Base-by-base conservation (phyloP, 64 coral and sea anemone species). In the Actinia tenebrosa region DNA sequence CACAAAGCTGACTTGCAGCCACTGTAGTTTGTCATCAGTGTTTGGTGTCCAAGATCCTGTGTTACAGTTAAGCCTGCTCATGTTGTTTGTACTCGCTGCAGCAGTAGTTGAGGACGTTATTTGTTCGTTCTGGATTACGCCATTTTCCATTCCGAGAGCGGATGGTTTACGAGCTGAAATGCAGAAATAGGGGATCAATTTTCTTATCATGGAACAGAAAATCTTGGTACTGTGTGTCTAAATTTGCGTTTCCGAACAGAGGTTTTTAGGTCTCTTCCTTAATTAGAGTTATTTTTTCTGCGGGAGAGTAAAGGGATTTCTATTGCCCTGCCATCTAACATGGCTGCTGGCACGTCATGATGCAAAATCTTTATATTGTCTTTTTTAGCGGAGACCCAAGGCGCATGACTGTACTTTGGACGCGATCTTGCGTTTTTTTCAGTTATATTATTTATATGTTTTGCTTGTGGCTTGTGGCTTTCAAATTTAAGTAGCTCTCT, bases 121-220 rank as follows among this genome's bases (percentile, higher is more conserved):
- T 53, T 83, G 43, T 1, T 60, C 63, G 4, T 86, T 58, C 25
- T 37, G 53, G 2, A 94, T 85, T 44, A 20, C n/a, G 11, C 86
- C 82, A 42, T 84, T 84, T 80, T 94, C 86, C 89, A 94, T 94
- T 27, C 93, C 93, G 3, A 94, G 45, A 64, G 89, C 84, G 18
- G 79, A 46, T 42, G 93, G 63, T 47, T n/a, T 53, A 82, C 93
- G 91, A 19, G 60, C 93, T 94, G 77, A 75, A 75, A 66, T 66
- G 4, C 10, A 75, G 69, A 26, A 25, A 23, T n/a, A 22, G 19
- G 60, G 18, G 15, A 16, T 19, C 7, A 5, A 50, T 50, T 61
- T 61, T 61, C 30, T 37, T 37, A 37, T 37, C 30, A 37, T 37
- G 30, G 30, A 37, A 37, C 30, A 37, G 30, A 37, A 37, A 19